Evolutionary conservation across 1,140 invertebrate genomes (phyloP).

Genomic region (Diuraphis noxia): DNA sequence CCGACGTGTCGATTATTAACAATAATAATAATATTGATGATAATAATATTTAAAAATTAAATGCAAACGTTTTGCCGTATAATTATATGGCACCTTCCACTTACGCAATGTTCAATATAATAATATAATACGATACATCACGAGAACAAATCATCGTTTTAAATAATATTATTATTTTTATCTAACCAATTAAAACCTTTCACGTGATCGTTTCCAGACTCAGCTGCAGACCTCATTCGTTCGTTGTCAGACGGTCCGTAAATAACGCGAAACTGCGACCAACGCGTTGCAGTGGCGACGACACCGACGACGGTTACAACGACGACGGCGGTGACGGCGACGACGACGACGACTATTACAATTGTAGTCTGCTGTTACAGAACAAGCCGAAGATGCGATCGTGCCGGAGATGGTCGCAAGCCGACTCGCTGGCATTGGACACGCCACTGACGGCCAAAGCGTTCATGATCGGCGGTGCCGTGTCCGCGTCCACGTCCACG

Average conservation of each 20-base stretch:
- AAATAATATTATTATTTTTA: background rate
- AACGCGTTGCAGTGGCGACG: background rate
- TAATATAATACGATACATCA: background rate
- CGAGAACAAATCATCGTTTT: background rate
- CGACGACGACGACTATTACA: slow-evolving; percentile 37
- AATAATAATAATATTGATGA: no score
- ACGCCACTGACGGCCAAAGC: slow-evolving; percentile 58
- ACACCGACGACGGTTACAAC: slow-evolving; percentile 33
- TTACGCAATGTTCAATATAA: no score
- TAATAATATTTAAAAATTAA: background rate
- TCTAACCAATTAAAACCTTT: background rate
- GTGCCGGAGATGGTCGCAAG: slow-evolving; percentile 58
- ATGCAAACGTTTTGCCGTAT: background rate
- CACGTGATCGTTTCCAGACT: background rate
- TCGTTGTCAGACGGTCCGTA: background rate
- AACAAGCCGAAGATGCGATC: slow-evolving; percentile 57
- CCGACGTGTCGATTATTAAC: background rate
- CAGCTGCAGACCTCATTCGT: background rate
- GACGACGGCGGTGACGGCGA: slow-evolving; percentile 25
- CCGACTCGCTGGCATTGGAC: slow-evolving; percentile 55
- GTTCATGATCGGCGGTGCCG: slow-evolving; percentile 49
- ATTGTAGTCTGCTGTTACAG: slow-evolving; percentile 43
- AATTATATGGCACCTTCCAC: no score
- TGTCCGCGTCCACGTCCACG: slow-evolving; percentile 51
- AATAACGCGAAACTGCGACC: background rate